These are phyloP conservation scores for Peromyscus polionotus DNA, from an alignment of 2,113 vertebrate species.

Conservation along the genomic window DNA sequence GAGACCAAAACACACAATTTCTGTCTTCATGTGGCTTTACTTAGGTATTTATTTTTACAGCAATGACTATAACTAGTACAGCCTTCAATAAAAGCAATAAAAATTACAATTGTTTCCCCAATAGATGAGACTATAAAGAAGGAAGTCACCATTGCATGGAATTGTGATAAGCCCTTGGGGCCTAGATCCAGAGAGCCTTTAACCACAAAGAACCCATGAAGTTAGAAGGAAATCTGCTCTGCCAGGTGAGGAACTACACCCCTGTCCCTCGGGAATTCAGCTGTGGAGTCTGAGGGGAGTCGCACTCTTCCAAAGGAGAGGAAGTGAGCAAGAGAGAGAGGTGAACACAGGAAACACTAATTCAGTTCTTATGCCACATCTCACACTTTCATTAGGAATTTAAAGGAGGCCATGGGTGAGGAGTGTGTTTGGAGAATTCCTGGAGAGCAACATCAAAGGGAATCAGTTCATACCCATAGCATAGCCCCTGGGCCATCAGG, in stretches of 20 bases:
- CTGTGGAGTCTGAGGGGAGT: background rate
- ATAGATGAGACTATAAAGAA: background rate
- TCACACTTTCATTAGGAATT: background rate
- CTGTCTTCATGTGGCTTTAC: background rate
- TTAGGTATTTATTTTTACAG: background rate
- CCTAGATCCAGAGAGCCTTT: background rate
- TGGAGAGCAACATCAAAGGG: background rate
- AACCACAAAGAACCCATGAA: background rate
- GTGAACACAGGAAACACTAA: background rate
- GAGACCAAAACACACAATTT: background rate
- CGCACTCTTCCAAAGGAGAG: background rate
- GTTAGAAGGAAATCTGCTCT: background rate
- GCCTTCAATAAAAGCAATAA: background rate
- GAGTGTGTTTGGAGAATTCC: background rate
- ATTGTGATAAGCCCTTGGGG: background rate
- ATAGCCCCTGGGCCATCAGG: background rate
- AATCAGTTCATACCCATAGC: background rate
- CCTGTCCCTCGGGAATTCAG: background rate
- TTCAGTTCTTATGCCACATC: background rate
- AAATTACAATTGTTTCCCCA: background rate
- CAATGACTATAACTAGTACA: background rate
- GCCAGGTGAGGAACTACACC: background rate
- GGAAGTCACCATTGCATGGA: background rate
- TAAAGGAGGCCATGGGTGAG: background rate
- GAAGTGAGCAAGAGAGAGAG: background rate